phyloP scores from a whole-genome alignment of 2,888 invertebrate genomes.

The Phrixothrix hirtus region DNA sequence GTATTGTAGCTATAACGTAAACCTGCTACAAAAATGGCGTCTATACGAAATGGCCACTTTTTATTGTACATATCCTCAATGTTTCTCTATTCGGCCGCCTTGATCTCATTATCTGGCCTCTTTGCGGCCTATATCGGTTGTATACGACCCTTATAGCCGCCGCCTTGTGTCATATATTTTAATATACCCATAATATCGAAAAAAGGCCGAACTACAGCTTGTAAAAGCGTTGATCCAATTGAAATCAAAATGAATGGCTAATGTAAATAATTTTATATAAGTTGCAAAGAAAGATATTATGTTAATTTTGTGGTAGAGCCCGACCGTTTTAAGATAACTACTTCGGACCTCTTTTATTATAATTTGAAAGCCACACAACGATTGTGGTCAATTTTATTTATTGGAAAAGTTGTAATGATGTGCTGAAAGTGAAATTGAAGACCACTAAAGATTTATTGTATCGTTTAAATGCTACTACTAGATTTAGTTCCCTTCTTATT shows the following conservation, averaged over 20 bases:
- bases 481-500: too few species aligned
- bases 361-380: too few species aligned
- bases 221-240: conserved; percentile 21
- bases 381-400: too few species aligned
- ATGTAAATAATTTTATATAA: conserved; percentile 1
- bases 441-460: too few species aligned
- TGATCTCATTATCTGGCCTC: conserved; percentile 41
- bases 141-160: conserved; percentile 32
- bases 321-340: too few species aligned
- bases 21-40: conserved; percentile 32
- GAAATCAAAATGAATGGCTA: conserved; percentile 21
- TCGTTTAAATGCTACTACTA: too few species aligned
- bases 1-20: conserved; percentile 22
- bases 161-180: conserved; percentile 36
- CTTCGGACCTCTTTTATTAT: too few species aligned
- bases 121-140: conserved; percentile 33
- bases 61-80: conserved; percentile 39
- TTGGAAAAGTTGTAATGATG: too few species aligned
- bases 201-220: conserved; percentile 18
- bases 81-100: conserved; percentile 38
- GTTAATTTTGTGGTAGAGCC: too few species aligned
- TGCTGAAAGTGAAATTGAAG: too few species aligned
- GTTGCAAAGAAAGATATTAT: too few species aligned
- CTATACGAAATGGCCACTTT: conserved; percentile 34
- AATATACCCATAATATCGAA: conserved; percentile 33